Base-by-base conservation (phyloP, 2,888 invertebrate species). In the Drosophila recens region DNA sequence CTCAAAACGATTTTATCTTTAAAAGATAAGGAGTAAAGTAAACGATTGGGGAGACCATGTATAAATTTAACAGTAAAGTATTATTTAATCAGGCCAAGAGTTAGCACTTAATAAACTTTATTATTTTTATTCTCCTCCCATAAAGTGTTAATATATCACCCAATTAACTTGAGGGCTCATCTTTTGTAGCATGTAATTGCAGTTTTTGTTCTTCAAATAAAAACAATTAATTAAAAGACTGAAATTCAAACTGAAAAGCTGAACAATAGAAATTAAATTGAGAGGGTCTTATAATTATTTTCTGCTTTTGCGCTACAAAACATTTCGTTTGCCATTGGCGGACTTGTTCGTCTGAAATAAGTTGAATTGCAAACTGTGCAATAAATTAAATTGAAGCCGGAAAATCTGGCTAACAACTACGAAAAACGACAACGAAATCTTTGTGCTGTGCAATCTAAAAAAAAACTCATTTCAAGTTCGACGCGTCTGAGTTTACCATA, bases 381-480 rank as follows among this genome's bases (percentile, higher is more conserved):
- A 56, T 45, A 56, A 56, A 51, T 52, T 40, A 49, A 40, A 40
- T n/a, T 45, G 15, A 48, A 53, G 34, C 34, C 34, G 4, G 49
- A 64, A 56, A 56, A 64, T 34, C 13, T 51, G 51, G 34, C 11
- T 20, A 59, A 20, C 15, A 67, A n/a, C 40, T 17, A 17, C 42
- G 15, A 30, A 46, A 36, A 65, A 17, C 40, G 27, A 17, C 49
- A 51, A 10, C 20, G n/a, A 68, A 11, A 51, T 45, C 23, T 27
- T 45, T 27, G 45, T n/a, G 11, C 17, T 42, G 33, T 15, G n/a
- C 51, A 15, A 46, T 52, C 48, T 17, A 52, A 49, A 48, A 48
- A n/a, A 36, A 65, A 46, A 59, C n/a, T 40, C n/a, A 51, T 48
- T 74, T 83, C 70, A 79, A 81, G 74, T 77, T 72, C 65, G 56